Base-by-base conservation (phyloP, 1,140 invertebrate genomes). In the Marisa cornuarietis region DNA sequence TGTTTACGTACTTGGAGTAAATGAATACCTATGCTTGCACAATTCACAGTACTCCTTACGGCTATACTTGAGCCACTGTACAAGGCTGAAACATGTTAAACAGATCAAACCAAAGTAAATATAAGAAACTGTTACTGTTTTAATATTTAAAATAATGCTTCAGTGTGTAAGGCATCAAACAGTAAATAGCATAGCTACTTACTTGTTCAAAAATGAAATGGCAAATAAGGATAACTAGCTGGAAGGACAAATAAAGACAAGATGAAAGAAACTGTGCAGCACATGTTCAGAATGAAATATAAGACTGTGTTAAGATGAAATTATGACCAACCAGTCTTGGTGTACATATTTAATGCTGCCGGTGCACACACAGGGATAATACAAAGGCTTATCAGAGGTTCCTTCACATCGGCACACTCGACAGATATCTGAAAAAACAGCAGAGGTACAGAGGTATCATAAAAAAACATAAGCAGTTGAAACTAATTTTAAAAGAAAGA, bases 301-400 rank as follows among this genome's bases (percentile, higher is more conserved):
- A 58, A 14, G 16, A 58, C 1, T 63, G 62, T 63, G 62, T n/a
- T 13, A 24, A 75, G 20, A 75, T n/a, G 8, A 26, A 63, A 1
- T 52, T n/a, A 13, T 8, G 13, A 54, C 86, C 83, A 87, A 92
- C 92, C 93, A 94, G 81, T 94, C 93, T 90, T 99, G 98, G 91
- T 99, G 98, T 71, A 99, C 99, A 93, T 96, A 99, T 92, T 99
- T 99, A 81, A 99, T 99, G 82, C 96, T 98, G 68, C 98, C 98
- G 18, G 97, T 99, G 90, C 98, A 99, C 75, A 99, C 98, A 91
- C 98, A 99, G 0, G 98, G 98, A 92, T 99, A 97, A 90, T 97
- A 99, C 8, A 99, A 92, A 0, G 96, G 96, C 83, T 96, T 93
- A 82, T 97, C 96, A 16, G 93, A 87, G 52, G 95, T 92, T 62